Base-by-base conservation (phyloP, 2,113 vertebrate species). In the Hippoglossus stenolepis region DNA sequence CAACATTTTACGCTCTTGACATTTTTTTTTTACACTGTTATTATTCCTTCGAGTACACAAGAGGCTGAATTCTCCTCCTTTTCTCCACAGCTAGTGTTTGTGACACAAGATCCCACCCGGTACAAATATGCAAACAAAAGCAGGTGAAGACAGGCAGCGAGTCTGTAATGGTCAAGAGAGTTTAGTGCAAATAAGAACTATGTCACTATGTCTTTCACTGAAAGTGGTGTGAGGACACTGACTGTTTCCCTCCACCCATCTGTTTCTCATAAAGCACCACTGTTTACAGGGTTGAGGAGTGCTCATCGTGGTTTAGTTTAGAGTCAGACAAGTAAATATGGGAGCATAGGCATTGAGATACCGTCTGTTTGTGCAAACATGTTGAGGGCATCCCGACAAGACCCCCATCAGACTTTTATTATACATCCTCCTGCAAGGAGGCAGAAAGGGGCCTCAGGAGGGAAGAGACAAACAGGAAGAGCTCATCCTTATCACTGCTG, bases 251-350 rank as follows among this genome's bases (percentile, higher is more conserved):
- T 51, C 53, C 65, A 60, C 87, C 68, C 91, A 92, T 91, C 88
- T 90, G 90, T 77, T 90, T 76, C 80, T 81, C 79, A 91, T 90
- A 89, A 89, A 89, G 66, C 75, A 51, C n/a, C 60, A 23, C 23
- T 92, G 90, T 93, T 91, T 91, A 91, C 86, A 77, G 75, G 77
- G 70, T 69, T 45, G 70, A 86, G 61, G 63, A 85, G 67, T 47
- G 40, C 75, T 85, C 74, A 58, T 87, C 73, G 15, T 68, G 73
- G 72, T 73, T 90, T 72, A 77, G 87, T 85, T 90, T 91, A 86
- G 71, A 87, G 67, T 70, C 18, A 61, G 69, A 79, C 23, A 40
- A 77, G 75, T 91, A 91, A 90, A 90, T 86, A 90, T 49, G 31
- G 75, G 28, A 77, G 84, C 68, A 57, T 7, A 70, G 49, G 47